Base-by-base conservation (phyloP, 92 coral and sea anemone species). In the Zoanthus solanderi region DNA sequence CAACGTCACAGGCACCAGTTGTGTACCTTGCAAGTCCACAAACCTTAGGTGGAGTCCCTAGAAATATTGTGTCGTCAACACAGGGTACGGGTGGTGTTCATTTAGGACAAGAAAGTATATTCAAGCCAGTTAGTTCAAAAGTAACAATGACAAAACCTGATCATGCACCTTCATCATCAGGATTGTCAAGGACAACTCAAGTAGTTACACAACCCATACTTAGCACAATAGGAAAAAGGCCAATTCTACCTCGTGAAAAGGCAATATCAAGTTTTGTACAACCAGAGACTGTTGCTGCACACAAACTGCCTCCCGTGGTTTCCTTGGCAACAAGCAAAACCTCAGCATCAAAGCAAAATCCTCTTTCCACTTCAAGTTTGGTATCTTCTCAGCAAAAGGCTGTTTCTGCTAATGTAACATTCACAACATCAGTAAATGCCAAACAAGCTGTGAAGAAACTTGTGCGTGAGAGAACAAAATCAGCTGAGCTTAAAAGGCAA, bases 361-460 rank as follows among this genome's bases (percentile, higher is more conserved):
- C 23, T 44, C 46, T 65, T 50, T 66, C 63, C 10, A 81, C 60
- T 46, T 8, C 85, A 18, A 81, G 31, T 44, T 44, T 46, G 46
- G 85, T 67, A 42, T 57, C 85, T n/a, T 13, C 74, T 32, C 85
- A 81, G 54, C 85, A 66, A 44, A 81, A 71, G 28, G 75, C 30
- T 6, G 61, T 65, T 44, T 30, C 85, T 18, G 30, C 60, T 5
- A 81, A 16, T 18, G 9, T 30, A 34, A 31, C 67, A 0, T 37
- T 67, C 16, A 57, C 89, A 9, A 68, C 94, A 56, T 44, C 95
- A 67, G 95, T 92, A 30, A 89, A 89, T 84, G 99, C 98, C 7
- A 96, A 95, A 76, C 97, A 94, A 84, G 99, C 96, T 16, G 98
- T 97, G 0, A 97, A 95, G 84, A 95, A 90, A 79, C 91, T 97